Base-by-base conservation (phyloP, 2,888 invertebrate species). In the Exephanes ischioxanthus region DNA sequence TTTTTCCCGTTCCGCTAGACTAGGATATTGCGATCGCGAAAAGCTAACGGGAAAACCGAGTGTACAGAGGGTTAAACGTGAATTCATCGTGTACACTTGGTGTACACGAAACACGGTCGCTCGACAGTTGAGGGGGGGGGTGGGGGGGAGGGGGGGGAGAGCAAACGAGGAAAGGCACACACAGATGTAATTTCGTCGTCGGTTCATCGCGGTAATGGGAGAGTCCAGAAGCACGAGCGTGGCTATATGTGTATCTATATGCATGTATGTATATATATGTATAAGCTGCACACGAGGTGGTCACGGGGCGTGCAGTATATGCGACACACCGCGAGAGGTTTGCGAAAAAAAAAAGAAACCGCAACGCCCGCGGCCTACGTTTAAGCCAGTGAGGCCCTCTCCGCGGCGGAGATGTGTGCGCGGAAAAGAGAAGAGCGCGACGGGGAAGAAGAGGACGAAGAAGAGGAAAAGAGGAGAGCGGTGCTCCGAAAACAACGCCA, bases 161-260 rank as follows among this genome's bases (percentile, higher is more conserved):
- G 5, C n/a, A 53, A 37, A 33, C 53, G 37, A 53, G 33, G 4
- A 55, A 37, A 71, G 33, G 37, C 53, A 22, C 37, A 33, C 71
- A 11, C 5, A 55, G 22, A 71, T 71, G 71, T 33, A 71, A 71
- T 71, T 71, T 30, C 71, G 55, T 83, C 70, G 55, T 78, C 58
- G 67, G 75, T 79, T 79, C 84, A 82, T 85, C 88, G 72, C 76
- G 51, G 85, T 88, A 88, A 88, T 88, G 88, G 87, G 88, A 80
- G 84, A 88, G 82, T 82, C 87, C 87, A 73, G 58, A 79, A 86
- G 86, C 83, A 73, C 85, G 79, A 81, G 48, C 11, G 19, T n/a
- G 70, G 30, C 6, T 53, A 71, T 51, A 71, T 33, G 37, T 9
- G 0, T 37, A 4, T 37, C 9, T 37, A 2, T 37, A 9, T 37